phyloP scores from a whole-genome alignment of 1,140 invertebrate species.

The Hydropsyche tenuis region DNA sequence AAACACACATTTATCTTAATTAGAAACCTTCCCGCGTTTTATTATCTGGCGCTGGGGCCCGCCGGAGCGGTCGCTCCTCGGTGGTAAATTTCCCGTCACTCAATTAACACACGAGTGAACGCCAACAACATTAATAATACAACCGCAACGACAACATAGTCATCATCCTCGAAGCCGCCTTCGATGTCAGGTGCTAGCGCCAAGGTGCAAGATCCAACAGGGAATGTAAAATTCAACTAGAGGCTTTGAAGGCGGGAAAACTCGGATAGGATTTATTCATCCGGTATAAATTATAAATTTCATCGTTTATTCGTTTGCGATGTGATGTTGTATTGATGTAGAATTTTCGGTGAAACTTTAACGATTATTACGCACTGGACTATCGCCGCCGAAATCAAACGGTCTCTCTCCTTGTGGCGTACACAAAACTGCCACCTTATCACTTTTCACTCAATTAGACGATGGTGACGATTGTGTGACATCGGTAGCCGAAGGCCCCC shows the following conservation, averaged over 20 bases:
- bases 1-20: constrained; percentile 48
- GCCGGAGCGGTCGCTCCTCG: background rate
- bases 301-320: too few relatives aligned
- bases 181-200: background rate
- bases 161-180: background rate
- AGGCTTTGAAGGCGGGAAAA: too few relatives aligned
- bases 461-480: constrained; percentile 44
- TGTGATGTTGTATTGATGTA: background rate
- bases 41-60: constrained; percentile 17
- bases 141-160: background rate
- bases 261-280: too few relatives aligned
- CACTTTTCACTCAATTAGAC: constrained; percentile 47
- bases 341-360: background rate
- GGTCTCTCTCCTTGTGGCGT: background rate
- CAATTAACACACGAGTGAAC: constrained; percentile 24
- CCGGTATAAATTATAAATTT: too few relatives aligned
- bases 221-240: background rate
- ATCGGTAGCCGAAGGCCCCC: constrained; percentile 34
- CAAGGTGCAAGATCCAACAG: background rate
- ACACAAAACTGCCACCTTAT: constrained; percentile 38
- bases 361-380: background rate
- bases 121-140: constrained; percentile 20
- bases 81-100: constrained; percentile 28
- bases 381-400: background rate
- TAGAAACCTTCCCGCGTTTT: constrained; percentile 38